phyloP scores from a whole-genome alignment of 1,140 invertebrate species.

The Cardiocondyla obscurior region DNA sequence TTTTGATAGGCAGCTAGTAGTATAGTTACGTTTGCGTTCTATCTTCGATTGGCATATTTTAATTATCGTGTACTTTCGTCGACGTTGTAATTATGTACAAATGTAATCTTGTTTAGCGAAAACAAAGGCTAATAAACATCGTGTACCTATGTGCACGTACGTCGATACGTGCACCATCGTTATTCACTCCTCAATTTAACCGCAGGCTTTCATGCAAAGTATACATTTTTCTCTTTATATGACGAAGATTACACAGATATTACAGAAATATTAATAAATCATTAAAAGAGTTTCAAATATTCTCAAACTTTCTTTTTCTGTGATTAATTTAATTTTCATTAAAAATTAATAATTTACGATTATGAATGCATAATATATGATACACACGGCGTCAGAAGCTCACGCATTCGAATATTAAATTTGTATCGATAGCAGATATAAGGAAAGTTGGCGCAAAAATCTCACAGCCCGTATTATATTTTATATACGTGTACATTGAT shows the following conservation, averaged over 20 bases:
- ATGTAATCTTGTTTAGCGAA: constrained; percentile 25
- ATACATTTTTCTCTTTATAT: background rate
- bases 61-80: constrained; percentile 21
- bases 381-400: background rate
- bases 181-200: background rate
- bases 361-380: background rate
- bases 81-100: background rate
- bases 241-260: too few relatives aligned
- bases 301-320: background rate
- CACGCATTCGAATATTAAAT: constrained; percentile 16
- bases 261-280: background rate
- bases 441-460: background rate
- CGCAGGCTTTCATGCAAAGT: background rate
- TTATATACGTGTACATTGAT: too few relatives aligned
- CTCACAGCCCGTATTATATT: background rate
- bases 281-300: background rate
- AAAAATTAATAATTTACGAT: background rate
- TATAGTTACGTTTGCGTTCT: background rate
- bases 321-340: background rate
- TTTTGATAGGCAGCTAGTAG: background rate
- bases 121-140: background rate
- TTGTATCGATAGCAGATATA: background rate
- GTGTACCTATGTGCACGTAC: background rate
- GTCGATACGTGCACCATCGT: background rate
- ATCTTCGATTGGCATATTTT: constrained; percentile 24